Conservation (phyloP, 2,888 invertebrate genomes). For the Pristionchus entomophagus region DNA sequence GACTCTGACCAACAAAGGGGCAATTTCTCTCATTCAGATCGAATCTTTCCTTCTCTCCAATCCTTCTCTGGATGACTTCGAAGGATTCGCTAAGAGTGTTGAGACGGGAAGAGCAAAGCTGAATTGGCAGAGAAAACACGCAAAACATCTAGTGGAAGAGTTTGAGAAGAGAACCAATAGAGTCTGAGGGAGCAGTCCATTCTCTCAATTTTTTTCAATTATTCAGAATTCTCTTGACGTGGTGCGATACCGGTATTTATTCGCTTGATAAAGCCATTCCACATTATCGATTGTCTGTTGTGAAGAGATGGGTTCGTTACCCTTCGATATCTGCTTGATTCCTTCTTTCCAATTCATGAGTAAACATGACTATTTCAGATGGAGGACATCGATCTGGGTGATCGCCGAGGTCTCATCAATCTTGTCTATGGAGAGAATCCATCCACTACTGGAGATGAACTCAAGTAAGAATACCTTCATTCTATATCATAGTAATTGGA, state of each 20-base stretch:
- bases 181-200: background rate
- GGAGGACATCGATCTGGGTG: constrained; percentile 66
- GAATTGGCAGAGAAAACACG: constrained; percentile 42
- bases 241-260: constrained; percentile 44
- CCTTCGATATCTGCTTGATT: background rate
- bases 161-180: constrained; percentile 40
- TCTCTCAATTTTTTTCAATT: background rate
- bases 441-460: background rate
- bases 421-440: constrained; percentile 58
- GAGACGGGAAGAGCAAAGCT: background rate
- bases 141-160: constrained; percentile 28
- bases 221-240: background rate
- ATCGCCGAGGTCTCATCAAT: constrained; percentile 61
- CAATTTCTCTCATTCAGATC: constrained; percentile 13
- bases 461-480: background rate
- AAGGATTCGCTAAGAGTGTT: constrained; percentile 23
- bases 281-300: background rate
- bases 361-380: constrained; percentile 49
- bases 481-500: too few species aligned
- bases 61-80: constrained; percentile 15
- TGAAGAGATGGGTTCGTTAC: background rate
- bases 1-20: background rate
- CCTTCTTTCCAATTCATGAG: background rate
- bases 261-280: constrained; percentile 32
- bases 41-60: constrained; percentile 15